phyloP scores from a whole-genome alignment of 2,888 invertebrate species.

The Hemaris fuciformis region DNA sequence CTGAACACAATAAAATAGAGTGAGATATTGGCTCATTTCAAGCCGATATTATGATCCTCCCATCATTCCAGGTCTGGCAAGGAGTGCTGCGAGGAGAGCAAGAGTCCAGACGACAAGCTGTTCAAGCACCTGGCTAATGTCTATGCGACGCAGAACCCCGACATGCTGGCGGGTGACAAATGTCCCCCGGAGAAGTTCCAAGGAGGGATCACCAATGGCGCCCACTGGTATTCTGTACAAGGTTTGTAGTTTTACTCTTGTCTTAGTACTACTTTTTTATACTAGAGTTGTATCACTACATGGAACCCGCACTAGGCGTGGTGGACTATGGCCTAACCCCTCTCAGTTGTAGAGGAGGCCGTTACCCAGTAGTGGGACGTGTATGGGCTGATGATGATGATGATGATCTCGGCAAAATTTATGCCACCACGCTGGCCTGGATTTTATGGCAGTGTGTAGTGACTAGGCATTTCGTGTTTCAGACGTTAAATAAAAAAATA shows the following conservation, averaged over 20 bases:
- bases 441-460: too few species aligned
- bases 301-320: too few species aligned
- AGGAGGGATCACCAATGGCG: constrained; percentile 94
- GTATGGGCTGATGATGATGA: too few species aligned
- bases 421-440: too few species aligned
- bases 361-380: too few species aligned
- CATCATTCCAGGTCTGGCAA: constrained; percentile 69
- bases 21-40: neutral
- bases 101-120: constrained; percentile 90
- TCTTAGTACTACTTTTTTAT: too few species aligned
- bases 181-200: constrained; percentile 88
- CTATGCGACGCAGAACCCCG: constrained; percentile 88
- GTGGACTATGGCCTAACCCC: too few species aligned
- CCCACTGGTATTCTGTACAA: constrained; percentile 93
- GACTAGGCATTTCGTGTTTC: too few species aligned
- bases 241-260: constrained; percentile 80
- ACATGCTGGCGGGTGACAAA: constrained; percentile 88
- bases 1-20: neutral
- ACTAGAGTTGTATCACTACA: too few species aligned
- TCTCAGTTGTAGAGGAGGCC: too few species aligned
- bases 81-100: constrained; percentile 87
- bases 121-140: constrained; percentile 89
- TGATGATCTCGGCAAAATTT: too few species aligned
- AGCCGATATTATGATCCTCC: neutral
- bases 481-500: too few species aligned